Base-by-base conservation (phyloP, 2,113 vertebrate species). In the Silurus glanis region DNA sequence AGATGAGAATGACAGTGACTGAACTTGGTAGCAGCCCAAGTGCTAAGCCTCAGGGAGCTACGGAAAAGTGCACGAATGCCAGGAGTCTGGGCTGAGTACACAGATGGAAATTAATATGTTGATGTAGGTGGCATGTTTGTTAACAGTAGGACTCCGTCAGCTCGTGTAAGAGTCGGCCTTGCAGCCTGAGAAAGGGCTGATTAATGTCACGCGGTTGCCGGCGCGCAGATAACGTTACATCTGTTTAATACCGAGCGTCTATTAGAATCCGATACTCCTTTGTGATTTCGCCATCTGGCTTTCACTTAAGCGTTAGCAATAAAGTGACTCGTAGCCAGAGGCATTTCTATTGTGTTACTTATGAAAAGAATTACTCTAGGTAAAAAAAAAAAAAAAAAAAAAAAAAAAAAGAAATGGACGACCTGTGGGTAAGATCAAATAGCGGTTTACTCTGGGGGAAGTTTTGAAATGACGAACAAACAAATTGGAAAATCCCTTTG, bases 121-220 rank as follows among this genome's bases (percentile, higher is more conserved):
- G 93, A 93, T 94, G 93, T 94, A 93, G 90, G 88, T 90, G 91
- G 91, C 92, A 90, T 93, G 92, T 94, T 95, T 94, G 93, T 94
- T 94, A 95, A 93, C 94, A 93, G 93, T 92, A 93, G 92, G 93
- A 93, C 92, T 93, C 93, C 90, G 93, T 94, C 94, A 94, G 91
- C 91, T 92, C 90, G 89, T 92, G 93, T 90, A 93, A 91, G 90
- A 91, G 92, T 53, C 66, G 86, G 71, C 59, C 86, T 58, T 37
- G 17, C 92, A 90, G 89, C 37, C 89, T 92, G 92, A 91, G 51
- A 71, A 25, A 71, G 72, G 61, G 47, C 83, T 86, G 80, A 87
- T 83, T 76, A 87, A 83, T 87, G 86, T 87, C 71, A 75, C 55
- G 51, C 80, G 61, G 71, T 78, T 78, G 74, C 86, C 83, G 80